Evolutionary conservation across 1,140 invertebrate species (phyloP).

Genomic region (Zelostemma sp.): DNA sequence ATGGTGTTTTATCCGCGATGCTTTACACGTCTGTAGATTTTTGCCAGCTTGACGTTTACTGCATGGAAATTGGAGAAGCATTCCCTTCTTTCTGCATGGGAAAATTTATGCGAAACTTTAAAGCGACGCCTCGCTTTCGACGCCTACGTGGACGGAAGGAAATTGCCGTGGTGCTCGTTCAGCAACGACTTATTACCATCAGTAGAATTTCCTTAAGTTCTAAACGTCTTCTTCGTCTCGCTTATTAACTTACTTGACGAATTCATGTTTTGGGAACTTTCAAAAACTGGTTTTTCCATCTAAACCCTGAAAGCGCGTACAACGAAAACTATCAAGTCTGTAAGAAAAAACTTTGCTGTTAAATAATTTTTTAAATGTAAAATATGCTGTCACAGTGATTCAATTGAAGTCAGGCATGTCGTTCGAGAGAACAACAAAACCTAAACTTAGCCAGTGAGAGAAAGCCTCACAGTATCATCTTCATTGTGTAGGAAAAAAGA

Average conservation of each 20-base stretch:
- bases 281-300: no score
- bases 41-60: slow-evolving; percentile 59
- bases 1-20: slow-evolving; percentile 38
- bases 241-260: neutral
- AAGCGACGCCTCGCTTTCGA: slow-evolving; percentile 58
- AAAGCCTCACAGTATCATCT: slow-evolving; percentile 41
- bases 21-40: slow-evolving; percentile 53
- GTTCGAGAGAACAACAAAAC: slow-evolving; percentile 15
- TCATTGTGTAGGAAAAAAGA: slow-evolving; percentile 23
- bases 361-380: no score
- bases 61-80: slow-evolving; percentile 60
- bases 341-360: no score
- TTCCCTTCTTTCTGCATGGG: slow-evolving; percentile 34
- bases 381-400: no score
- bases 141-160: slow-evolving; percentile 52
- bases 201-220: neutral
- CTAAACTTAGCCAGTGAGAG: slow-evolving; percentile 25
- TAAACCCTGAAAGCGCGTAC: no score
- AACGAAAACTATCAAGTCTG: no score
- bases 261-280: no score
- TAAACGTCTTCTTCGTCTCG: neutral
- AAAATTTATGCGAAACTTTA: slow-evolving; percentile 62
- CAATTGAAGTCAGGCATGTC: slow-evolving; percentile 1
- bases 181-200: slow-evolving; percentile 20
- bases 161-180: slow-evolving; percentile 26